Conservation (phyloP, 2,888 invertebrate genomes). For the Papilio demoleus region DNA sequence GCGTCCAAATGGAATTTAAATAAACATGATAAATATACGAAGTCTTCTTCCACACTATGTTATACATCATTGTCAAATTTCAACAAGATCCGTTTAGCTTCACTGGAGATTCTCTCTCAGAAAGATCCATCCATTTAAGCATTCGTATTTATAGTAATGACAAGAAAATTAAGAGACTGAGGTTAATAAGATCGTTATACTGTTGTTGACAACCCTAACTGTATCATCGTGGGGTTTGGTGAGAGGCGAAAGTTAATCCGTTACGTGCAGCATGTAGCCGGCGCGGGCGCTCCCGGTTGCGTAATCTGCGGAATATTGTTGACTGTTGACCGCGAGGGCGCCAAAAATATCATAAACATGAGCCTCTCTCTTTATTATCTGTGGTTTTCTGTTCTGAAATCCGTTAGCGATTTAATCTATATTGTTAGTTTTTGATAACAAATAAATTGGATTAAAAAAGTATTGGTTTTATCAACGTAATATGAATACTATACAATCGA, state of each 20-base stretch:
- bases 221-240: conserved; percentile 57
- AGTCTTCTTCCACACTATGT: too few species aligned
- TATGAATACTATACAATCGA: too few species aligned
- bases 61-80: too few species aligned
- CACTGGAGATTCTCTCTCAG: too few species aligned
- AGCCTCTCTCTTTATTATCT: conserved; percentile 40
- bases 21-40: too few species aligned
- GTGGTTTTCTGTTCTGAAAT: not conserved
- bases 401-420: not conserved
- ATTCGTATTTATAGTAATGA: too few species aligned
- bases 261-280: conserved; percentile 48
- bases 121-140: too few species aligned
- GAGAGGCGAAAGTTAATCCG: conserved; percentile 67
- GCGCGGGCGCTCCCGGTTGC: conserved; percentile 51
- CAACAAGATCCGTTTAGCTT: too few species aligned
- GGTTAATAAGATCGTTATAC: not conserved
- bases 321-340: conserved; percentile 39
- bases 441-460: too few species aligned
- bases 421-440: not conserved
- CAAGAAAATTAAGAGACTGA: too few species aligned
- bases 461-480: too few species aligned
- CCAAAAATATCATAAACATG: conserved; percentile 38
- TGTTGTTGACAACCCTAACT: conserved; percentile 38
- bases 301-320: conserved; percentile 53
- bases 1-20: too few species aligned